Base-by-base conservation (phyloP, 2,113 vertebrate genomes). In the Poecilia latipinna region DNA sequence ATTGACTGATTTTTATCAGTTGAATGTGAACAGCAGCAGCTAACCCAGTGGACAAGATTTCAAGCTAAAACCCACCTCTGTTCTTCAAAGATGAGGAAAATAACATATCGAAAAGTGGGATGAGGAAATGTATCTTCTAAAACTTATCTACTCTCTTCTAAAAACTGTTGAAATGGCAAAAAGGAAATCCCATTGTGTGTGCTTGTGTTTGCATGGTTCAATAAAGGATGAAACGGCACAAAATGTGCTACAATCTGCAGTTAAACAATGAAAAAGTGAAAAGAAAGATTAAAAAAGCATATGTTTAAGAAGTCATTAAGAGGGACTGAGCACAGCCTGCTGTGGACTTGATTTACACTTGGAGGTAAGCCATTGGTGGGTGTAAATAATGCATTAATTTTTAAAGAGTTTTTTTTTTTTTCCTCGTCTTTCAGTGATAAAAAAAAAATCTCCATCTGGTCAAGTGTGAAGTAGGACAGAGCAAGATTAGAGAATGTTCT, bases 381-480 rank as follows among this genome's bases (percentile, higher is more conserved):
- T 91, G 79, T 92, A 93, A 93, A 94, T 93, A 91, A 94, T 94
- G 91, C 88, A 93, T 93, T 94, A 68, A 93, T 93, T 93, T 94
- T 93, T 92, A 93, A 93, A 94, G 87, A 92, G 90, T 91, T 91
- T 91, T 92, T 83, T 89, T 83, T 80, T 85, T 74, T 29, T 75
- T 75, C 73, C 68, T 68, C 80, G 80, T 81, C 85, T 80, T 91
- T 82, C 78, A 89, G 88, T 89, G 88, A 86, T 88, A 92, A 93
- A 90, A 80, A 80, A 91, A 91, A 88, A 91, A 17, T 91, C 93
- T 93, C 90, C 93, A 94, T 93, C 90, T 93, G 92, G 88, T 85
- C 82, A 86, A 91, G 91, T 92, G 92, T 88, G 90, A 94, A 93
- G 91, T 93, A 91, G 93, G 93, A 92, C 92, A 93, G 88, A 63